These are phyloP conservation scores for Apeira syringaria DNA, from an alignment of 2,888 invertebrate species.

Conservation along the genomic window DNA sequence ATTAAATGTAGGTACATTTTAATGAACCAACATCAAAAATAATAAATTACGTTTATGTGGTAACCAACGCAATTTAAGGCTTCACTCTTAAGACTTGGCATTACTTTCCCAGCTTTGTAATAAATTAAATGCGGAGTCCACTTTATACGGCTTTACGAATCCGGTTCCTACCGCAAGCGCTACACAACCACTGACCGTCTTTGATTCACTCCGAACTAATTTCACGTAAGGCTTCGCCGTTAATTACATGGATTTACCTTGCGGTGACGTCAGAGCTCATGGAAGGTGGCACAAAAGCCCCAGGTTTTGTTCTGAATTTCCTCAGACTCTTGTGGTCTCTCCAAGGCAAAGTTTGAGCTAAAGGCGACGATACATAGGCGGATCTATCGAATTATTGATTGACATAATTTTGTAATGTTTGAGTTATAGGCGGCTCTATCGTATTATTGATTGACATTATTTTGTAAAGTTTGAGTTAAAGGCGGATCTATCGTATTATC, in stretches of 20 bases:
- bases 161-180: not conserved
- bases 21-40: not conserved
- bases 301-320: not conserved
- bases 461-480: no score
- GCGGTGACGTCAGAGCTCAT: not conserved
- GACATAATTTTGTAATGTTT: no score
- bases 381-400: no score
- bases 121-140: slow-evolving; percentile 8
- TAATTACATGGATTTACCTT: slow-evolving; percentile 1
- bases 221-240: not conserved
- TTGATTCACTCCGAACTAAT: slow-evolving; percentile 7
- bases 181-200: not conserved
- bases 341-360: no score
- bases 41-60: not conserved
- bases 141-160: slow-evolving; percentile 6
- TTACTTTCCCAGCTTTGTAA: slow-evolving; percentile 5
- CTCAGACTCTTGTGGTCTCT: no score
- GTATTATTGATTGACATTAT: no score
- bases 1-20: no score
- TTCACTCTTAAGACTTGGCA: slow-evolving; percentile 2
- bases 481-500: no score
- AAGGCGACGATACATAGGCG: no score
- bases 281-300: not conserved
- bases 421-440: no score
- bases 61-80: not conserved